Evolutionary conservation across 64 coral and sea anemone species (phyloP).

Genomic region (Dendronephthya gigantea): DNA sequence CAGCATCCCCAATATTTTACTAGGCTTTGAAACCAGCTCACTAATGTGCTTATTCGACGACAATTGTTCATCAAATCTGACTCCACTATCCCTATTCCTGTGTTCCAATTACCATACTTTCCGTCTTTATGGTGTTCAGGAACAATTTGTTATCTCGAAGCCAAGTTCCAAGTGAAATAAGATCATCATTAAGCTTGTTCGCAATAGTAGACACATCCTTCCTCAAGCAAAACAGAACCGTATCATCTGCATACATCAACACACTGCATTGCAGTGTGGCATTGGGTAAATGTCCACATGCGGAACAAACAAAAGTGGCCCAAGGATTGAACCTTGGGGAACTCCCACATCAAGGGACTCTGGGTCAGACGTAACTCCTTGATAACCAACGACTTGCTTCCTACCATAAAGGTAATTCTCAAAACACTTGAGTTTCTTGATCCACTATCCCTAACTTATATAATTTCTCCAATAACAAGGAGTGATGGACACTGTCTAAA

Average conservation of each 20-base stretch:
- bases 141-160: constrained; percentile 27
- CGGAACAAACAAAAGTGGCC: not conserved
- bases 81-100: not conserved
- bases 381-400: not conserved
- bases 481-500: constrained; percentile 16
- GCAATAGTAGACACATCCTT: constrained; percentile 8
- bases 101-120: not conserved
- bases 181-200: constrained; percentile 10
- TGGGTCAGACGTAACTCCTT: not conserved
- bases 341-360: not conserved
- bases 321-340: not conserved
- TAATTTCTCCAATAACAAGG: not conserved
- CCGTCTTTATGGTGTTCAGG: constrained; percentile 11
- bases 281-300: not conserved
- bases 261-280: not conserved
- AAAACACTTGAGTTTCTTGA: constrained; percentile 13
- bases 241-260: not conserved
- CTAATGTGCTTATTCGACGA: not conserved
- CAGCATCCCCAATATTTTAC: constrained; percentile 27
- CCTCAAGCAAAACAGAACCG: not conserved
- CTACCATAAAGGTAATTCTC: not conserved
- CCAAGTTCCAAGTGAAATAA: constrained; percentile 12
- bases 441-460: not conserved
- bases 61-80: not conserved
- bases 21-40: not conserved